phyloP scores from a whole-genome alignment of 2,888 invertebrate genomes.

The Beris morrisii region DNA sequence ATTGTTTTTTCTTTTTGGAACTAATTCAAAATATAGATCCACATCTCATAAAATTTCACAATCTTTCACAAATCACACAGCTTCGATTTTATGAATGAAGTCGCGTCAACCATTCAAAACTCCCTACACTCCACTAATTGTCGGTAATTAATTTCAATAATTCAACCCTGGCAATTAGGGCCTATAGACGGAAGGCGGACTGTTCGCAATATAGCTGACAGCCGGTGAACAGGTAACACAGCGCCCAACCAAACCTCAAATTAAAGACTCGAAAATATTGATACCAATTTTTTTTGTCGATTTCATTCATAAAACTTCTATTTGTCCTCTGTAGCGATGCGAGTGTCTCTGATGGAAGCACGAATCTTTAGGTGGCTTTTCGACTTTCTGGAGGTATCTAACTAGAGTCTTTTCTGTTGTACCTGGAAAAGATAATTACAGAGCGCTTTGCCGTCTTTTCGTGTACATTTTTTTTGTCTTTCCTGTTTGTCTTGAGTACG shows the following conservation, averaged over 20 bases:
- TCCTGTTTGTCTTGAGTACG: not conserved
- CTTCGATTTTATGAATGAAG: constrained; percentile 36
- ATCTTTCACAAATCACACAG: too few relatives aligned
- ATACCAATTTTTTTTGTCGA: constrained; percentile 25
- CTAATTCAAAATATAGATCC: too few relatives aligned
- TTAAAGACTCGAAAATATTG: constrained; percentile 34
- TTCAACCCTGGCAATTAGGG: constrained; percentile 36
- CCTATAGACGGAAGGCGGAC: constrained; percentile 17
- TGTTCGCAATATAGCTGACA: constrained; percentile 24
- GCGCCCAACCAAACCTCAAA: constrained; percentile 34
- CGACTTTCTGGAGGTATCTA: too few relatives aligned
- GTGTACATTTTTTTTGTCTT: not conserved
- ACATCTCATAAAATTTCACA: too few relatives aligned
- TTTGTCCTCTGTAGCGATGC: constrained; percentile 19
- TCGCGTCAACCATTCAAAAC: constrained; percentile 19
- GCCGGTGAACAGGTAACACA: constrained; percentile 28
- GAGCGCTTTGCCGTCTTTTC: constrained; percentile 36
- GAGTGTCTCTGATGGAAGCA: constrained; percentile 14
- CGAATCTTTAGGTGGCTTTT: constrained; percentile 4
- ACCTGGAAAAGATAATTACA: constrained; percentile 39
- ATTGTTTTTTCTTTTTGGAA: too few relatives aligned
- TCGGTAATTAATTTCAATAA: constrained; percentile 38
- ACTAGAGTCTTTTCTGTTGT: constrained; percentile 13
- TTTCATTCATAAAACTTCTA: constrained; percentile 38
- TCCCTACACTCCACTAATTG: constrained; percentile 34